Conservation (phyloP, 1,140 invertebrate species). For the Drosophila nannoptera region DNA sequence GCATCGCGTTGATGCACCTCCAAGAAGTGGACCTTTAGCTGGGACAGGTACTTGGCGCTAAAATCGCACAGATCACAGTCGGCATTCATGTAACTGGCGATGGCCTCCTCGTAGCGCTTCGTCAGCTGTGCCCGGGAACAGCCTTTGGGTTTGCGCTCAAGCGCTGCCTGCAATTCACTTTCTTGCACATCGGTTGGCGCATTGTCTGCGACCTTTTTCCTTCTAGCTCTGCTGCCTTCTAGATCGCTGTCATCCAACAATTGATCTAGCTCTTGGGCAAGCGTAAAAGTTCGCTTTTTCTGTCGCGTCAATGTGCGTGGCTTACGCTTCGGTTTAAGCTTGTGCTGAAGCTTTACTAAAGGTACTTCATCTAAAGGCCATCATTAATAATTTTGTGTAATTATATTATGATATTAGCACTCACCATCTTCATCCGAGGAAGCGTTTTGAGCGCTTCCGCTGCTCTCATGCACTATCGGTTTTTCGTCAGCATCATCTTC, state of each 20-base stretch:
- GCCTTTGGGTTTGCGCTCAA: conserved; percentile 65
- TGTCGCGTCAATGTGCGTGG: neutral
- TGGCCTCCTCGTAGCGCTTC: conserved; percentile 64
- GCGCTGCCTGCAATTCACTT: conserved; percentile 47
- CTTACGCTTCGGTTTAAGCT: conserved; percentile 52
- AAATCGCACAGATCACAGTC: conserved; percentile 69
- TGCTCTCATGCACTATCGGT: conserved; percentile 4
- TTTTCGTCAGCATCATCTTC: conserved; percentile 19
- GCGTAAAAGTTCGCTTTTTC: conserved; percentile 19
- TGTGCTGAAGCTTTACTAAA: conserved; percentile 50
- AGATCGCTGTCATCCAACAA: conserved; percentile 34
- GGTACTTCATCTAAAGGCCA: conserved; percentile 50
- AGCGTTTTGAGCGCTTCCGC: neutral
- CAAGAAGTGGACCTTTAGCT: conserved; percentile 61
- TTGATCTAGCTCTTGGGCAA: conserved; percentile 48
- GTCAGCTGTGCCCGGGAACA: conserved; percentile 61
- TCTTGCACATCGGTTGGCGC: conserved; percentile 28
- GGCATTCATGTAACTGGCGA: conserved; percentile 68
- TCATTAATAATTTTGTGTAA: neutral
- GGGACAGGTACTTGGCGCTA: conserved; percentile 54
- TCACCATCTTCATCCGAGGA: conserved; percentile 29
- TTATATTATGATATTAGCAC: conserved; percentile 1
- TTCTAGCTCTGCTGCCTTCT: conserved; percentile 5
- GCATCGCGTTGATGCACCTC: conserved; percentile 62
- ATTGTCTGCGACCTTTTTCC: conserved; percentile 18